phyloP scores from a whole-genome alignment of 2,888 invertebrate genomes.

The Cremastobaeus sp. region DNA sequence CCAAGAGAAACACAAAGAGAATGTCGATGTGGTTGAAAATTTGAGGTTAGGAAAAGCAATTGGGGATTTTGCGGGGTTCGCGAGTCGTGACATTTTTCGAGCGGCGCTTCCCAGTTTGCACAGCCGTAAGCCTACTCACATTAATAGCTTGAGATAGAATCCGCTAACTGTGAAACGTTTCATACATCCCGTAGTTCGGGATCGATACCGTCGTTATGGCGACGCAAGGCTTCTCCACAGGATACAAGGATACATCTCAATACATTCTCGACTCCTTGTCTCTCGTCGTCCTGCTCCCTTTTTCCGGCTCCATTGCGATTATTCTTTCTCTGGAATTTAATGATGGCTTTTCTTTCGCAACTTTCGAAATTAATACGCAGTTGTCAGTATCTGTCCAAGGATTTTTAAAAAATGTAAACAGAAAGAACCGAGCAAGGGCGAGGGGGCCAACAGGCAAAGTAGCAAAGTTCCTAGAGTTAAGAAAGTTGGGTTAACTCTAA shows the following conservation, averaged over 20 bases:
- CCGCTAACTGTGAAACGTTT: slow-evolving; percentile 73
- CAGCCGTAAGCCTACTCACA: slow-evolving; percentile 63
- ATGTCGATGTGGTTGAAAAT: too few relatives aligned
- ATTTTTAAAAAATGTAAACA: slow-evolving; percentile 5
- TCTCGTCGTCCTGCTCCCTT: slow-evolving; percentile 5
- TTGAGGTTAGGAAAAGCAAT: too few relatives aligned
- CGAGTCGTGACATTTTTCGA: slow-evolving; percentile 56
- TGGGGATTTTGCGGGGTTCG: too few relatives aligned
- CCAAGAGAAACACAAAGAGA: too few relatives aligned
- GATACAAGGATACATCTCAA: slow-evolving; percentile 64
- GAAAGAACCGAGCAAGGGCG: too few relatives aligned
- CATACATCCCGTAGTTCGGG: slow-evolving; percentile 71
- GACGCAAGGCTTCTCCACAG: slow-evolving; percentile 67
- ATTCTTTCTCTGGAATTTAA: slow-evolving; percentile 49
- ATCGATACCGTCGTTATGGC: slow-evolving; percentile 76
- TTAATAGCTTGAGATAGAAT: slow-evolving; percentile 69
- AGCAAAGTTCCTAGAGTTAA: too few relatives aligned
- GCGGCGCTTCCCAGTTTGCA: slow-evolving; percentile 50
- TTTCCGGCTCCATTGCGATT: slow-evolving; percentile 24
- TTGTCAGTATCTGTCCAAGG: slow-evolving; percentile 9
- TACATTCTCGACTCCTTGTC: slow-evolving; percentile 57
- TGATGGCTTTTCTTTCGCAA: slow-evolving; percentile 52
- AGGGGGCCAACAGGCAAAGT: too few relatives aligned
- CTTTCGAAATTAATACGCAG: slow-evolving; percentile 52
- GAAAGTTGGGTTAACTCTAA: slow-evolving; percentile 7